A percentile compares a stretch with the other conserved stretches of the same genome.
Evolutionary conservation across 2,888 invertebrate species (phyloP).

Genomic region (Phrixothrix hirtus): DNA sequence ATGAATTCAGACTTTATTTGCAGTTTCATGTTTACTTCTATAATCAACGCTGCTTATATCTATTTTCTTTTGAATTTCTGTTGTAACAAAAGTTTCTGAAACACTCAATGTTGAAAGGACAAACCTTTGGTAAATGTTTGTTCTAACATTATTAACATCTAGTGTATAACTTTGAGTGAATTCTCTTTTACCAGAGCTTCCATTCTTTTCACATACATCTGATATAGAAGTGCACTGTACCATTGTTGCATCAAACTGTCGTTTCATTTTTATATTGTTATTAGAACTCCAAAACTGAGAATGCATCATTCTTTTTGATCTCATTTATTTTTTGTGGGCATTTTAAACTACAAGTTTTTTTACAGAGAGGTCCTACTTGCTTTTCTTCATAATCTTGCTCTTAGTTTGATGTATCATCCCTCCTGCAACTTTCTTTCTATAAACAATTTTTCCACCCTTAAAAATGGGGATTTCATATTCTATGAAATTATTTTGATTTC

Average conservation of each 20-base stretch:
- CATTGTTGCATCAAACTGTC: slow-evolving; percentile 4
- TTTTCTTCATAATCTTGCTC: too few relatives aligned
- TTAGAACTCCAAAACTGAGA: slow-evolving; percentile 3
- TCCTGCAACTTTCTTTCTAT: too few relatives aligned
- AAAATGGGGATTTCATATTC: too few relatives aligned
- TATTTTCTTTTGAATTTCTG: not conserved
- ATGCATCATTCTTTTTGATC: slow-evolving; percentile 1
- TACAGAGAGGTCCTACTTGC: too few relatives aligned
- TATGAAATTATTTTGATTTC: too few relatives aligned
- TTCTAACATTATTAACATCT: slow-evolving; percentile 4
- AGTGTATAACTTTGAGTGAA: not conserved
- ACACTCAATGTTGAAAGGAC: slow-evolving; percentile 1
- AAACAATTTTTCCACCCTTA: too few relatives aligned
- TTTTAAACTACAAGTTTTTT: too few relatives aligned
- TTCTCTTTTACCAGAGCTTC: slow-evolving; percentile 1
- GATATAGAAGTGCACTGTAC: slow-evolving; percentile 1
- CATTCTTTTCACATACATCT: not conserved
- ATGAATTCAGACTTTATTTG: slow-evolving; percentile 1
- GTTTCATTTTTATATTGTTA: slow-evolving; percentile 3
- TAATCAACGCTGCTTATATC: not conserved
- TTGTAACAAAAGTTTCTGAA: slow-evolving; percentile 4
- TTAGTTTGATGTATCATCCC: too few relatives aligned
- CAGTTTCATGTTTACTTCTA: not conserved
- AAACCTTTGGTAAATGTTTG: not conserved
- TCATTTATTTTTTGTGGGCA: too few relatives aligned